Conservation (phyloP, 2,888 invertebrate species). For the Adelphocoris suturalis region DNA sequence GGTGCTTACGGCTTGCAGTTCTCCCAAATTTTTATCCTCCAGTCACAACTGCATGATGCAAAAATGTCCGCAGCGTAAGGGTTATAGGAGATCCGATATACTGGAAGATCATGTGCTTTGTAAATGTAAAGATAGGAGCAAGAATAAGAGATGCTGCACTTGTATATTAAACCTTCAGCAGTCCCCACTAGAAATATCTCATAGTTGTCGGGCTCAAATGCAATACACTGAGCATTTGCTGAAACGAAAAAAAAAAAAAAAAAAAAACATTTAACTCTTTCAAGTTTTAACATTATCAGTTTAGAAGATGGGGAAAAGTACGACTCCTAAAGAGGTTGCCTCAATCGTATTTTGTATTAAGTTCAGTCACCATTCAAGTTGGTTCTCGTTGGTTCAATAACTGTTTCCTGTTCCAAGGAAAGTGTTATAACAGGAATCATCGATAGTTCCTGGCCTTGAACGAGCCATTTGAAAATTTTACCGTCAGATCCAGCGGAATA, state of each 20-base stretch:
- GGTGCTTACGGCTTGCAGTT: conserved; percentile 85
- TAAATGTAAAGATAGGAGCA: conserved; percentile 88
- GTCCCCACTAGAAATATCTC: conserved; percentile 94
- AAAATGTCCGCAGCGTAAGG: conserved; percentile 92
- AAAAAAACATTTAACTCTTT: too few species aligned
- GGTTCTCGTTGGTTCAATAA: conserved; percentile 6
- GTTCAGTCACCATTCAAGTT: conserved; percentile 51
- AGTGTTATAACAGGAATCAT: conserved; percentile 89
- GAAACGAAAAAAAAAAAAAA: conserved; percentile 37
- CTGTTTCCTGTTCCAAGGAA: conserved; percentile 77
- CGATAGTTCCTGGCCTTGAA: conserved; percentile 89
- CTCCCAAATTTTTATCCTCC: conserved; percentile 98
- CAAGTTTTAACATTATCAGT: too few species aligned
- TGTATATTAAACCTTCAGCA: conserved; percentile 94
- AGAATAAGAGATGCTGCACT: conserved; percentile 92
- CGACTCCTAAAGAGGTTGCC: too few species aligned
- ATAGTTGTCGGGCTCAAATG: conserved; percentile 90
- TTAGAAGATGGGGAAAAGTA: too few species aligned
- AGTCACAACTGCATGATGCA: conserved; percentile 95
- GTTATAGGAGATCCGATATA: conserved; percentile 93
- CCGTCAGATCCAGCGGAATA: conserved; percentile 95
- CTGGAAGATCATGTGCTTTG: conserved; percentile 90
- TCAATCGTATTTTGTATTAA: too few species aligned
- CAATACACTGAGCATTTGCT: conserved; percentile 79
- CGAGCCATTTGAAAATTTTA: conserved; percentile 91